These are phyloP conservation scores for Prinia subflava DNA, from an alignment of 2,113 vertebrate species.

Conservation along the genomic window DNA sequence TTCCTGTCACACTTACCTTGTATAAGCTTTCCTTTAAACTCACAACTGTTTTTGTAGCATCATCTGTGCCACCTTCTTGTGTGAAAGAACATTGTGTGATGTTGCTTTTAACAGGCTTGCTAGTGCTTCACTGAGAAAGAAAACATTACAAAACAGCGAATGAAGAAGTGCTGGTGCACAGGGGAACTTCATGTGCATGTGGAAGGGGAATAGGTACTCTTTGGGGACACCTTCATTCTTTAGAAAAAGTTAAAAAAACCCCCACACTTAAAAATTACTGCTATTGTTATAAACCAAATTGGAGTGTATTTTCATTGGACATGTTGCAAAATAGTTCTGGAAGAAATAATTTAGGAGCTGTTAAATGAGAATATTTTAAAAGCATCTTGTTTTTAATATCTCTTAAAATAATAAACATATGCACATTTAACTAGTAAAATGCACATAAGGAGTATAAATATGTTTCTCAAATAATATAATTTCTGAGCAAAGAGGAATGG, in stretches of 20 bases:
- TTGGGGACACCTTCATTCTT: not conserved
- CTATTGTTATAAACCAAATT: slow-evolving; percentile 18
- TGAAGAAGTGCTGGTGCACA: not conserved
- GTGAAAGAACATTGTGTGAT: not conserved
- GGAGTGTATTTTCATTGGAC: slow-evolving; percentile 5
- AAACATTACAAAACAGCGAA: slow-evolving; percentile 17
- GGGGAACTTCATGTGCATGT: not conserved
- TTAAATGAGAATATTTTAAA: slow-evolving; percentile 16
- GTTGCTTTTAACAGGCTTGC: not conserved
- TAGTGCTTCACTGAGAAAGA: not conserved
- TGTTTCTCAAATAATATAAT: not conserved
- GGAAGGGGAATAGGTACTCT: not conserved
- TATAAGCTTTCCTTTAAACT: not conserved
- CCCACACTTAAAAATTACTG: not conserved
- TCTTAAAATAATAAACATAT: not conserved
- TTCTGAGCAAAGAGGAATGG: not conserved
- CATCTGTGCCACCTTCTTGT: not conserved
- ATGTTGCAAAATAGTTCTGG: slow-evolving; percentile 5
- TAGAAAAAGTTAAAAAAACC: not conserved
- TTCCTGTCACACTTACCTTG: not conserved
- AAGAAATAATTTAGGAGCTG: not conserved
- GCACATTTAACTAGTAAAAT: not conserved
- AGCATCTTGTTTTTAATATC: not conserved
- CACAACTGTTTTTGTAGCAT: not conserved
- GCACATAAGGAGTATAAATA: not conserved